These are phyloP conservation scores for Andrena marginata DNA, from an alignment of 2,888 invertebrate species.

Conservation along the genomic window DNA sequence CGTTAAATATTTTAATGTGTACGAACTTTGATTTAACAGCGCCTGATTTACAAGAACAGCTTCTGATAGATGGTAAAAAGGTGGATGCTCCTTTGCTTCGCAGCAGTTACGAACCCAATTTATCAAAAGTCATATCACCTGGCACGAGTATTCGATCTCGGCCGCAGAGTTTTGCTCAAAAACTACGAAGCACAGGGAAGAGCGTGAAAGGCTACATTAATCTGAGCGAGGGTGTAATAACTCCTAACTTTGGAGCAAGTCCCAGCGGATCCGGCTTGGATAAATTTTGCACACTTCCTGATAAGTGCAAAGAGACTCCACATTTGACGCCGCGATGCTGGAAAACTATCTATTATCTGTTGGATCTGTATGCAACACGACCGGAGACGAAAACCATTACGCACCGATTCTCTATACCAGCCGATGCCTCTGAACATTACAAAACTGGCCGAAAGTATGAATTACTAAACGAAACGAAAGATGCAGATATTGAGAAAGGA, in stretches of 20 bases:
- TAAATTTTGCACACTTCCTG: conserved; percentile 86
- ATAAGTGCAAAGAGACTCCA: conserved; percentile 85
- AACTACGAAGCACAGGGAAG: conserved; percentile 93
- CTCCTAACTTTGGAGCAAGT: conserved; percentile 89
- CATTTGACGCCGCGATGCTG: conserved; percentile 93
- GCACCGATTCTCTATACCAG: conserved; percentile 91
- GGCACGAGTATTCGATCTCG: conserved; percentile 87
- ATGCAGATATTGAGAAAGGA: conserved; percentile 87
- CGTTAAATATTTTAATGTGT: conserved; percentile 4
- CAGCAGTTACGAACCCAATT: conserved; percentile 75
- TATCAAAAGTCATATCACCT: conserved; percentile 85
- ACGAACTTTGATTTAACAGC: conserved; percentile 81
- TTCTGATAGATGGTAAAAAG: conserved; percentile 85
- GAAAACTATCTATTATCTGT: conserved; percentile 96
- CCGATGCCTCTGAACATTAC: conserved; percentile 90
- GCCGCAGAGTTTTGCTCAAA: conserved; percentile 95
- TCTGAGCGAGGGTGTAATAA: conserved; percentile 90
- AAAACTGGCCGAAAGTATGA: conserved; percentile 88
- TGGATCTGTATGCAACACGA: conserved; percentile 97
- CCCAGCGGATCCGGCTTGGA: conserved; percentile 87
- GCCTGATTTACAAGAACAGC: conserved; percentile 88
- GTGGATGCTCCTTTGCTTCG: conserved; percentile 77
- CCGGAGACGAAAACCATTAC: conserved; percentile 97
- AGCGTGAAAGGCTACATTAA: conserved; percentile 95
- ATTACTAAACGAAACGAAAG: conserved; percentile 86